phyloP scores from a whole-genome alignment of 2,888 invertebrate genomes.

The Listrodromus nycthemerus region DNA sequence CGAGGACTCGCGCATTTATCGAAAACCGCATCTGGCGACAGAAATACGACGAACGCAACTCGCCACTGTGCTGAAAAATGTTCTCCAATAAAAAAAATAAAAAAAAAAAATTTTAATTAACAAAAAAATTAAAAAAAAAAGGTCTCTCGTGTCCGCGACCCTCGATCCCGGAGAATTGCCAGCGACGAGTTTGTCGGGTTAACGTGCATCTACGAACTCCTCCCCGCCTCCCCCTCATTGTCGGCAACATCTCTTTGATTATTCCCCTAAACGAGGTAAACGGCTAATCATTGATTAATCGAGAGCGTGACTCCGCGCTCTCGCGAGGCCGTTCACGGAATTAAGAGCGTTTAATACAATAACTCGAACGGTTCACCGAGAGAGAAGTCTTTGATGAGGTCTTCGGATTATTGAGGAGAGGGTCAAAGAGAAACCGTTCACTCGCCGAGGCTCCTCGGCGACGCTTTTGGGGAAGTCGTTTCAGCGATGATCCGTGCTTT shows the following conservation, averaged over 20 bases:
- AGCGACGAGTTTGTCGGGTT: neutral
- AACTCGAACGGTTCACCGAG: conserved; percentile 34
- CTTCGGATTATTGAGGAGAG: neutral
- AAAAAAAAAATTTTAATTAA: too few species aligned
- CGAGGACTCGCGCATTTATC: neutral
- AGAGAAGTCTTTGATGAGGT: neutral
- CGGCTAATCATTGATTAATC: conserved; percentile 68
- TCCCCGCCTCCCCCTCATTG: neutral
- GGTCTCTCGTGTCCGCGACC: neutral
- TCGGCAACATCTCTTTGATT: conserved; percentile 44
- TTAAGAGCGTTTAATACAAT: conserved; percentile 66
- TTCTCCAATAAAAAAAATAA: neutral
- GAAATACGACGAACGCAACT: neutral
- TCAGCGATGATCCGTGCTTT: neutral
- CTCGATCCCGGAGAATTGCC: neutral
- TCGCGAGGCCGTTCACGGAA: conserved; percentile 55
- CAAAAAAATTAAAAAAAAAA: neutral
- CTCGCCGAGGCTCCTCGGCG: neutral
- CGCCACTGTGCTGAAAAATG: neutral
- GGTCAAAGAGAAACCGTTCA: neutral
- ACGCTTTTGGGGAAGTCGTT: neutral
- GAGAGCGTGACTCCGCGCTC: conserved; percentile 63
- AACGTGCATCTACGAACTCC: neutral
- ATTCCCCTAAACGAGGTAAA: conserved; percentile 63
- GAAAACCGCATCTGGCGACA: neutral